Evolutionary conservation across 2,888 invertebrate species (phyloP).

Genomic region (Drosophila kanekoi): DNA sequence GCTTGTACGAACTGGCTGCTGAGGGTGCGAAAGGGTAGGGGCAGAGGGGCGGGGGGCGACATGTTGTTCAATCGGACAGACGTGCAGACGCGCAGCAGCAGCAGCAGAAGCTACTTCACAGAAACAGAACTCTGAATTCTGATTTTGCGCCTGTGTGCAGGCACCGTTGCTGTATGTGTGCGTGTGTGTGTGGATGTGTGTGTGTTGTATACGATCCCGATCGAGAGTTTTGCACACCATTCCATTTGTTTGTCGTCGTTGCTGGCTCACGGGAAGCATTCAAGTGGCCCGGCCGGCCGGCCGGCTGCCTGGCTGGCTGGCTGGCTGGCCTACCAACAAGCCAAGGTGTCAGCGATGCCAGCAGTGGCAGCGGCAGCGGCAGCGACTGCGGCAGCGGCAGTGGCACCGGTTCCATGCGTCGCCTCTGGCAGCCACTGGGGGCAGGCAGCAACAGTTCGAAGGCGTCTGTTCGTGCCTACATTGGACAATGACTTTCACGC

Average conservation of each 20-base stretch:
- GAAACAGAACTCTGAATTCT: conserved; percentile 65
- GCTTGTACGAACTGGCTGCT: conserved; percentile 3
- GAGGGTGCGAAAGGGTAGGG: background rate
- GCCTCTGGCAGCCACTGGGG: conserved; percentile 19
- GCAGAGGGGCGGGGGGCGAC: background rate
- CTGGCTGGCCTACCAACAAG: conserved; percentile 23
- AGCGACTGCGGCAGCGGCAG: conserved; percentile 10
- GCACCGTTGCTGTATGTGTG: conserved; percentile 14
- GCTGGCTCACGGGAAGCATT: conserved; percentile 42
- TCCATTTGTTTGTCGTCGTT: conserved; percentile 46
- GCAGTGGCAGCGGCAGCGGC: conserved; percentile 16
- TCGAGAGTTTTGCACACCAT: conserved; percentile 60
- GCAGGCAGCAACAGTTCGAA: conserved; percentile 7
- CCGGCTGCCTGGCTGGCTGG: conserved; percentile 35
- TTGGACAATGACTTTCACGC: conserved; percentile 80
- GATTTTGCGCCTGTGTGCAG: conserved; percentile 66
- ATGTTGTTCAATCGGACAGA: conserved; percentile 27
- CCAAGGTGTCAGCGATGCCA: conserved; percentile 41
- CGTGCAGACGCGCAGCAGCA: conserved; percentile 34
- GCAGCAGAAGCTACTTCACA: conserved; percentile 69
- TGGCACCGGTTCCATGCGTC: conserved; percentile 39
- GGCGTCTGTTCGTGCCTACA: conserved; percentile 36
- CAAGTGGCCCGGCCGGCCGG: conserved; percentile 54
- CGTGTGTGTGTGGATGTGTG: background rate
- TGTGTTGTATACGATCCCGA: conserved; percentile 37